Evolutionary conservation across 2,797 vertebrate species (phyloP).

Genomic region (Taenioides sp.): DNA sequence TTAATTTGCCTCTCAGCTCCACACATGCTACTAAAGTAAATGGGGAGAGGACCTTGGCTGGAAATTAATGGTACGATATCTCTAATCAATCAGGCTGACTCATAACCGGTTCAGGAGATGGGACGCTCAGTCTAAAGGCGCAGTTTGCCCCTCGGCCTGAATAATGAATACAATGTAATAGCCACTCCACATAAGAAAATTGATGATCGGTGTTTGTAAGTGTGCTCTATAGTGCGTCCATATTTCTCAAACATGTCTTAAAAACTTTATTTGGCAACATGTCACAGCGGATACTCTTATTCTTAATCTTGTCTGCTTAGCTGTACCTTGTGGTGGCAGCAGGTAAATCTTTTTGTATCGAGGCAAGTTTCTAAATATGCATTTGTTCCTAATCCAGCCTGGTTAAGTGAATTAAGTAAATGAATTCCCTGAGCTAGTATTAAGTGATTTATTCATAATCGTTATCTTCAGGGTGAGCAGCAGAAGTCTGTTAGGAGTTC

Average conservation of each 20-base stretch:
- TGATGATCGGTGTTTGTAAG: slow-evolving; percentile 67
- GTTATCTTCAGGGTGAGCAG: slow-evolving; percentile 41
- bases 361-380: slow-evolving; percentile 57
- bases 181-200: slow-evolving; percentile 71
- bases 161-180: slow-evolving; percentile 66
- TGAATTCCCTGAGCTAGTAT: slow-evolving; percentile 50
- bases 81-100: slow-evolving; percentile 78
- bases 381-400: slow-evolving; percentile 62
- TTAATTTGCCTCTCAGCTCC: slow-evolving; percentile 46
- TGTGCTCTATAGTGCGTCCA: slow-evolving; percentile 23
- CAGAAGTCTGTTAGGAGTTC: slow-evolving; percentile 28
- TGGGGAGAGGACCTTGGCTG: slow-evolving; percentile 58
- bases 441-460: slow-evolving; percentile 40
- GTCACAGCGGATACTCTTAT: not conserved
- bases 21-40: slow-evolving; percentile 65
- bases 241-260: slow-evolving; percentile 15
- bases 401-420: slow-evolving; percentile 53
- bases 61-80: slow-evolving; percentile 73
- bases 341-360: slow-evolving; percentile 39
- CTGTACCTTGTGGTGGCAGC: slow-evolving; percentile 32
- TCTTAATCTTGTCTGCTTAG: slow-evolving; percentile 10
- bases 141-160: slow-evolving; percentile 64
- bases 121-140: slow-evolving; percentile 62
- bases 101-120: slow-evolving; percentile 66
- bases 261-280: slow-evolving; percentile 6